phyloP scores from a whole-genome alignment of 2,888 invertebrate genomes.

The Aphidius colemani region DNA sequence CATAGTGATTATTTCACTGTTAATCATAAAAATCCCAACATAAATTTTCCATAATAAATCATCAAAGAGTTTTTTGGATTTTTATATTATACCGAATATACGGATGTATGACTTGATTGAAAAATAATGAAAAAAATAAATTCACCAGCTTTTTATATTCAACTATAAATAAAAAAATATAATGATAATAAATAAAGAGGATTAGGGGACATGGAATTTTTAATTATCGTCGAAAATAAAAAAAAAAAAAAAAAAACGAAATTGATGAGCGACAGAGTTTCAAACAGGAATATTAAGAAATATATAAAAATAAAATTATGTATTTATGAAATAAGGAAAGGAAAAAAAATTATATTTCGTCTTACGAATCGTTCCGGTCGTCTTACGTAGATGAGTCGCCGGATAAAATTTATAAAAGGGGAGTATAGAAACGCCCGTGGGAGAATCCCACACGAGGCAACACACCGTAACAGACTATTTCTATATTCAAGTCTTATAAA shows the following conservation, averaged over 20 bases:
- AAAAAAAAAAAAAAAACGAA: background rate
- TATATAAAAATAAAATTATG: constrained; percentile 16
- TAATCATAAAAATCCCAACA: too few relatives aligned
- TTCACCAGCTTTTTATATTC: too few relatives aligned
- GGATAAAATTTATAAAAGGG: constrained; percentile 32
- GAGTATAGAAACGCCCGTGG: constrained; percentile 45
- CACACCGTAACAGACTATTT: constrained; percentile 50
- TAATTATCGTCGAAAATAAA: background rate
- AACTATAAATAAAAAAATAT: background rate
- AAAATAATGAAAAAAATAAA: too few relatives aligned
- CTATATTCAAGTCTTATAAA: constrained; percentile 23
- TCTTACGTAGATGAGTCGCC: constrained; percentile 38
- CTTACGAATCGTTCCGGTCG: constrained; percentile 26
- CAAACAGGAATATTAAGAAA: constrained; percentile 36
- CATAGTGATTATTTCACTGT: too few relatives aligned
- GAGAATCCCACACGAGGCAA: constrained; percentile 57
- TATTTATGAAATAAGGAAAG: background rate
- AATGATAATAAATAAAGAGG: background rate
- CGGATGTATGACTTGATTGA: too few relatives aligned
- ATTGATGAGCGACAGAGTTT: background rate
- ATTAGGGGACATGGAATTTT: background rate
- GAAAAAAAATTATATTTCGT: constrained; percentile 11
- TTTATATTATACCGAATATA: too few relatives aligned
- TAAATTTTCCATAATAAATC: too few relatives aligned
- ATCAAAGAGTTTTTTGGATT: too few relatives aligned